Conservation (phyloP, 2,797 vertebrate species). For the Champsocephalus esox region DNA sequence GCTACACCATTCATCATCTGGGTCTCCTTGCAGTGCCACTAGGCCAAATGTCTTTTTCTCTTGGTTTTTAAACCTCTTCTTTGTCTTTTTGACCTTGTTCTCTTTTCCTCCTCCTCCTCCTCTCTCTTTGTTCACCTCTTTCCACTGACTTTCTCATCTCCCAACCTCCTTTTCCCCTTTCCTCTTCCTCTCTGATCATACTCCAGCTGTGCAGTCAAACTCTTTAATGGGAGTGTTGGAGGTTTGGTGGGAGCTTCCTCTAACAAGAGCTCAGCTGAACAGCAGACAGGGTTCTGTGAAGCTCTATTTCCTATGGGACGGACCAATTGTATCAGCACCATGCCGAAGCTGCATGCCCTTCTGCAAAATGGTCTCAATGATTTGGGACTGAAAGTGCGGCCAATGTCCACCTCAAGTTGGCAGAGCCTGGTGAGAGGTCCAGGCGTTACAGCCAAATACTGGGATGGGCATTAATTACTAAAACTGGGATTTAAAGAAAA, state of each 20-base stretch:
- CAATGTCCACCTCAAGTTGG: constrained; percentile 34
- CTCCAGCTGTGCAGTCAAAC: constrained; percentile 48
- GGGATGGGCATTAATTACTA: neutral
- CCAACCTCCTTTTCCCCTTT: constrained; percentile 18
- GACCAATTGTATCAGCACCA: constrained; percentile 22
- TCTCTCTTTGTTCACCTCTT: constrained; percentile 10
- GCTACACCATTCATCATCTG: constrained; percentile 41
- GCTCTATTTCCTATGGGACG: constrained; percentile 23
- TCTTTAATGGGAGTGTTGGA: constrained; percentile 54
- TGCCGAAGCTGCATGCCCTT: constrained; percentile 12
- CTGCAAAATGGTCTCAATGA: constrained; percentile 32
- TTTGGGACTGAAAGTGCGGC: constrained; percentile 24
- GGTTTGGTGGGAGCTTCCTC: constrained; percentile 38
- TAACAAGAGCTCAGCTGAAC: constrained; percentile 49
- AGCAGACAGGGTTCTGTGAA: constrained; percentile 35
- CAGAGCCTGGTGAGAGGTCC: constrained; percentile 5
- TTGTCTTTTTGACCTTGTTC: constrained; percentile 36
- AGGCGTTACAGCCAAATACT: too few species aligned
- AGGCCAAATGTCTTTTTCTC: constrained; percentile 5
- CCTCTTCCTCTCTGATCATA: constrained; percentile 50
- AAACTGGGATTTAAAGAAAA: neutral
- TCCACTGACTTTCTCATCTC: constrained; percentile 20
- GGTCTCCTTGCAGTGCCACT: constrained; percentile 33
- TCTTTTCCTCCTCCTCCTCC: neutral
- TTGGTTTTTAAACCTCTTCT: constrained; percentile 27